A percentile compares a stretch with the other conserved stretches of the same genome.
Conservation (phyloP, 2,113 vertebrate species). For the Pardalotus punctatus region DNA sequence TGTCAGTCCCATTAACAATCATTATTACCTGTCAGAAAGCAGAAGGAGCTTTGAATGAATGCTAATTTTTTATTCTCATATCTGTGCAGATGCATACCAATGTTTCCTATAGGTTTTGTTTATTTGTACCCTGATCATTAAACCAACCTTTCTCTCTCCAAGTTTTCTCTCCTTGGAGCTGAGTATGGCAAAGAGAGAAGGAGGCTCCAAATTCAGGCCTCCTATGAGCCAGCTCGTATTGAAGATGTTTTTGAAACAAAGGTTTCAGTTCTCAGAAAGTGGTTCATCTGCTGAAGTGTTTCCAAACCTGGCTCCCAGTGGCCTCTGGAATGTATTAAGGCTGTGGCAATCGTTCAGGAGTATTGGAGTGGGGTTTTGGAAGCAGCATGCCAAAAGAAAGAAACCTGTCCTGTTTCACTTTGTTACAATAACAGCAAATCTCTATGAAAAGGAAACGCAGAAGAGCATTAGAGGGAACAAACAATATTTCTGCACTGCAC, state of each 20-base stretch:
- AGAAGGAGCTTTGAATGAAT: constrained; percentile 43
- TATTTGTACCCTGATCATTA: neutral
- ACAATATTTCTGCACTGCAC: neutral
- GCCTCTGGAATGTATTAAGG: constrained; percentile 1
- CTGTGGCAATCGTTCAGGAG: neutral
- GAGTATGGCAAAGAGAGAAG: neutral
- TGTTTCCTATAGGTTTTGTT: neutral
- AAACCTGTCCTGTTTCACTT: neutral
- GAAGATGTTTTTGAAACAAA: neutral
- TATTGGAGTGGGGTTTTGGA: neutral
- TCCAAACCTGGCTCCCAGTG: neutral
- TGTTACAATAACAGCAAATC: neutral
- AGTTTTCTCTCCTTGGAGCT: neutral
- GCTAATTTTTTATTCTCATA: neutral
- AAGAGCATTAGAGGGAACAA: neutral
- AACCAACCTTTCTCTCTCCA: neutral
- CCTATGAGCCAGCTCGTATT: neutral
- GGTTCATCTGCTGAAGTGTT: neutral
- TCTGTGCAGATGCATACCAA: constrained; percentile 30
- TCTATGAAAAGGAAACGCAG: neutral
- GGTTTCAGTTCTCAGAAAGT: neutral
- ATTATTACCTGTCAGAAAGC: constrained; percentile 61
- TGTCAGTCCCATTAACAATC: constrained; percentile 75
- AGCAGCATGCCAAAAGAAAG: neutral
- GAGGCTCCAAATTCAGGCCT: neutral